phyloP scores from a whole-genome alignment of 2,888 invertebrate species.

The Pristionchus exspectatus region DNA sequence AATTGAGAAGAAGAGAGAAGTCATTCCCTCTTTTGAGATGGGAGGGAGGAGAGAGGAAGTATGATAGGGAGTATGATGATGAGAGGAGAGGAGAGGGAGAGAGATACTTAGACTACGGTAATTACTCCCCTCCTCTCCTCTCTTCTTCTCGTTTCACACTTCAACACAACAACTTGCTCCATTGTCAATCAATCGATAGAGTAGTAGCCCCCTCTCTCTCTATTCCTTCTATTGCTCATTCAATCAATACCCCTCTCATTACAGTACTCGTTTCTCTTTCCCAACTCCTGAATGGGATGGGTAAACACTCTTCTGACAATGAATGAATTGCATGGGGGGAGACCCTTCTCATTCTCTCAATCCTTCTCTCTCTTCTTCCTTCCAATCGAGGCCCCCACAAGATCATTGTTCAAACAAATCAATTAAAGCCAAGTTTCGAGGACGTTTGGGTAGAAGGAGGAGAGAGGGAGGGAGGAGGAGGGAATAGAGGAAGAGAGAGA shows the following conservation, averaged over 20 bases:
- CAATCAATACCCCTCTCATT: slow-evolving; percentile 19
- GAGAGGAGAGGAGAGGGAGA: slow-evolving; percentile 50
- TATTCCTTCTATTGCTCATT: not conserved
- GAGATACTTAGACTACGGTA: slow-evolving; percentile 44
- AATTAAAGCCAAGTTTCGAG: slow-evolving; percentile 64
- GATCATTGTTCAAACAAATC: slow-evolving; percentile 63
- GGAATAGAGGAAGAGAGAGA: slow-evolving; percentile 28
- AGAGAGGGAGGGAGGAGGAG: slow-evolving; percentile 31
- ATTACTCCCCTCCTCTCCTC: slow-evolving; percentile 1
- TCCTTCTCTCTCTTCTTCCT: too few relatives aligned
- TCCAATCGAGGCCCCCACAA: slow-evolving; percentile 24
- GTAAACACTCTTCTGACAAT: slow-evolving; percentile 25
- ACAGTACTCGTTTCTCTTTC: slow-evolving; percentile 15
- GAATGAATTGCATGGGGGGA: not conserved
- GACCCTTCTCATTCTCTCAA: not conserved
- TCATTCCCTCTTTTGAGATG: not conserved
- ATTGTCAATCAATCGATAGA: slow-evolving; percentile 13
- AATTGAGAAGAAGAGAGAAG: slow-evolving; percentile 32
- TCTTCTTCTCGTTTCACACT: not conserved
- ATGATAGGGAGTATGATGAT: slow-evolving; percentile 30
- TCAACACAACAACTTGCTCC: not conserved
- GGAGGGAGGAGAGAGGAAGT: not conserved
- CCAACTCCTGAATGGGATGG: slow-evolving; percentile 23
- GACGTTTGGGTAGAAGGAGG: slow-evolving; percentile 55
- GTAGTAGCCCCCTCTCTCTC: too few relatives aligned